phyloP scores from a whole-genome alignment of 2,797 vertebrate species.

The Melanogrammus aeglefinus region DNA sequence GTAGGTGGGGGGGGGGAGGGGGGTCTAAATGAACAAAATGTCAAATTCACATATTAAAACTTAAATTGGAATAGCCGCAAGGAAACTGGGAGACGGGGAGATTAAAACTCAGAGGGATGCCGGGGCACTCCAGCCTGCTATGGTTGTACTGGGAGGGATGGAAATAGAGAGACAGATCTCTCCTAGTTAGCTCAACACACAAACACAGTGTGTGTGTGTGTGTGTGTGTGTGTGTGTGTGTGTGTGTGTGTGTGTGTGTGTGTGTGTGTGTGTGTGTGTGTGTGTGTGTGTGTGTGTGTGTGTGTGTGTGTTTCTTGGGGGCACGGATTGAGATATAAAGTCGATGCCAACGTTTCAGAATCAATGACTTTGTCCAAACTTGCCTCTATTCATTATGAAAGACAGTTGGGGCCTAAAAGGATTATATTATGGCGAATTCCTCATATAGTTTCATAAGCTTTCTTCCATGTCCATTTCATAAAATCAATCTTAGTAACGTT shows the following conservation, averaged over 20 bases:
- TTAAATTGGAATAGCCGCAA: slow-evolving; percentile 75
- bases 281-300: background rate
- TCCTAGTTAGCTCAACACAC: slow-evolving; percentile 45
- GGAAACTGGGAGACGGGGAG: slow-evolving; percentile 69
- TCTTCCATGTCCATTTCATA: background rate
- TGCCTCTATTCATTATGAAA: background rate
- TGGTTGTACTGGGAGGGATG: slow-evolving; percentile 62
- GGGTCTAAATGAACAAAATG: slow-evolving; percentile 72
- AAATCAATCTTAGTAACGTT: background rate
- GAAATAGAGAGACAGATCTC: slow-evolving; percentile 61
- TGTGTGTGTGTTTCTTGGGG: background rate
- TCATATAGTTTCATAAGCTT: background rate
- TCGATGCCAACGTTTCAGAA: background rate
- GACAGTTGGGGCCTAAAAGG: background rate
- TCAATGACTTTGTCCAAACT: background rate
- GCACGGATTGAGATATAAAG: background rate
- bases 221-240: background rate
- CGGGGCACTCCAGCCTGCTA: slow-evolving; percentile 54
- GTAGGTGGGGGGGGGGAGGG: background rate
- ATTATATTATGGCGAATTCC: background rate
- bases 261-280: background rate
- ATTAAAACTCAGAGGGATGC: slow-evolving; percentile 76
- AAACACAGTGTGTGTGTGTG: slow-evolving; percentile 29
- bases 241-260: background rate
- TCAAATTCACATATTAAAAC: slow-evolving; percentile 80